Evolutionary conservation across 2,888 invertebrate species (phyloP).

Genomic region (Ornithoptera alexandrae): DNA sequence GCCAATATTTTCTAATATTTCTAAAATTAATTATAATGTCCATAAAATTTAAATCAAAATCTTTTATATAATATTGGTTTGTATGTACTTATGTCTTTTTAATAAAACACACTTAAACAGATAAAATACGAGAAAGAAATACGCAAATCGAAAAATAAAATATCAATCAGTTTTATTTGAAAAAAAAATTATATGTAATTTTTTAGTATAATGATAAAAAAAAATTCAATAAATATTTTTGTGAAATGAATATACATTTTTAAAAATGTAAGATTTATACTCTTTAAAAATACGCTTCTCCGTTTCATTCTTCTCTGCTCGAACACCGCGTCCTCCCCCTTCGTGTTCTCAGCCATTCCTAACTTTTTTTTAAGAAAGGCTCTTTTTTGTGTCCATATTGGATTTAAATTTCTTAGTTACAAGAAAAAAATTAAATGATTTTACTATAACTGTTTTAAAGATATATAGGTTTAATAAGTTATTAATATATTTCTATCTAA

Average conservation of each 20-base stretch:
- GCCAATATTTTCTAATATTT: too few species aligned
- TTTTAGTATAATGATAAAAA: background rate
- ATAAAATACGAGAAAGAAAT: background rate
- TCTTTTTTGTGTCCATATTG: constrained; percentile 26
- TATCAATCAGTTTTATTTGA: background rate
- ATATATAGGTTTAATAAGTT: background rate
- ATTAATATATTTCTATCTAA: background rate
- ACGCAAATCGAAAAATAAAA: background rate
- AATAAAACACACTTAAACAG: background rate
- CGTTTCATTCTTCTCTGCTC: constrained; percentile 9
- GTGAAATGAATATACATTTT: background rate
- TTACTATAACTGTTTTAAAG: background rate
- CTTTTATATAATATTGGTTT: too few species aligned
- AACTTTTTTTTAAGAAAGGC: constrained; percentile 17
- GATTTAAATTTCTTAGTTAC: constrained; percentile 2
- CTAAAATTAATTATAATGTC: too few species aligned
- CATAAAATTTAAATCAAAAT: too few species aligned
- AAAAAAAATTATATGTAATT: background rate
- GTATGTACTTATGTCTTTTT: too few species aligned
- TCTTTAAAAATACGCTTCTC: constrained; percentile 1
- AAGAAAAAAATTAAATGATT: background rate
- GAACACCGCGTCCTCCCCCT: constrained; percentile 21
- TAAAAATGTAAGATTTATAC: background rate
- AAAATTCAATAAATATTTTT: too few species aligned
- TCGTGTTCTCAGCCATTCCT: constrained; percentile 16